These are phyloP conservation scores for Bombus polaris DNA, from an alignment of 1,140 invertebrate genomes.

Conservation along the genomic window DNA sequence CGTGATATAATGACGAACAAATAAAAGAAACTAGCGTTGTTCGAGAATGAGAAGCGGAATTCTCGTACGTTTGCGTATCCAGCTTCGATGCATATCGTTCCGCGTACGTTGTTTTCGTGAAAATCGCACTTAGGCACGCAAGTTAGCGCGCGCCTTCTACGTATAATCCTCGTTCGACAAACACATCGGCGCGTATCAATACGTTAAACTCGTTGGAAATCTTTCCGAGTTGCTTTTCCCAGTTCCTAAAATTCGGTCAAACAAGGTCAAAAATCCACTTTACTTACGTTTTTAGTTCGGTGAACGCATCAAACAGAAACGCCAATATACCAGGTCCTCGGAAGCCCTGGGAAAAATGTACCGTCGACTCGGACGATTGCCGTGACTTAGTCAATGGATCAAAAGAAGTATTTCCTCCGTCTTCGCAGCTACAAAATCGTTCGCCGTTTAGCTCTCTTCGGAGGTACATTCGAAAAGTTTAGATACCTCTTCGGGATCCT, in stretches of 20 bases:
- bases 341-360: slow-evolving; percentile 3
- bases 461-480: slow-evolving; percentile 71
- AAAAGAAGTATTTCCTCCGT: slow-evolving; percentile 56
- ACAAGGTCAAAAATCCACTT: background rate
- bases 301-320: background rate
- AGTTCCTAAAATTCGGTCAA: background rate
- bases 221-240: background rate
- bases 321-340: background rate
- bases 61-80: background rate
- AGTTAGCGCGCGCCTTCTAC: no score
- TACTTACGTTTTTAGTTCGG: slow-evolving; percentile 16
- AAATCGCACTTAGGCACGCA: background rate
- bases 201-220: background rate
- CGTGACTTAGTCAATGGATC: slow-evolving; percentile 58
- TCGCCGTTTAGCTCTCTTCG: slow-evolving; percentile 65
- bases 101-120: background rate
- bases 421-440: slow-evolving; percentile 57
- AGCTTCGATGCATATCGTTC: no score
- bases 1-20: background rate
- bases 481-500: slow-evolving; percentile 70
- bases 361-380: slow-evolving; percentile 9
- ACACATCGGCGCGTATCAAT: no score
- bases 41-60: background rate
- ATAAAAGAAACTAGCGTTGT: background rate
- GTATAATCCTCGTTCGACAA: background rate